Conservation (phyloP, 2,888 invertebrate genomes). For the Argyresthia albistria region DNA sequence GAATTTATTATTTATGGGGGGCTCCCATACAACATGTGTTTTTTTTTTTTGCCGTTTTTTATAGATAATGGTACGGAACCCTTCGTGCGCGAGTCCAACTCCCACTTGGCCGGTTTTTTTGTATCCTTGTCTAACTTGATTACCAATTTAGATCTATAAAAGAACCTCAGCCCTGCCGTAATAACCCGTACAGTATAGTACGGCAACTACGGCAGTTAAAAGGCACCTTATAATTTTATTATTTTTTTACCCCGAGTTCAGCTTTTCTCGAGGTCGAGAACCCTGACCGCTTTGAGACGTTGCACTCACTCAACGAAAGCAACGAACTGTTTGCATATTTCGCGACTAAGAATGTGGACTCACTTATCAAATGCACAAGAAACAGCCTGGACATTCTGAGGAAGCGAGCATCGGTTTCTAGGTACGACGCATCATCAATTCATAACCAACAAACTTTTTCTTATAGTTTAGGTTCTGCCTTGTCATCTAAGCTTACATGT, state of each 20-base stretch:
- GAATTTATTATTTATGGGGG: no score
- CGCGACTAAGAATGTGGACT: constrained; percentile 80
- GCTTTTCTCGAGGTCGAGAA: constrained; percentile 78
- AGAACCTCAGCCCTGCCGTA: no score
- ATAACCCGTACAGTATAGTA: no score
- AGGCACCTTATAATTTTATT: no score
- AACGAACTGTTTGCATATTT: constrained; percentile 87
- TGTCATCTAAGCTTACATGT: neutral
- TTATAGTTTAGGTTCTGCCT: neutral
- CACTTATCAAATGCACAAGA: constrained; percentile 82
- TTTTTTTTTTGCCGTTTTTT: no score
- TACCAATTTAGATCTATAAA: no score
- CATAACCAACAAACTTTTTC: neutral
- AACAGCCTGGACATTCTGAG: constrained; percentile 81
- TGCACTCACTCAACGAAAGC: constrained; percentile 78
- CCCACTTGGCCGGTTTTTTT: no score
- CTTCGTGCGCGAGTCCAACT: no score
- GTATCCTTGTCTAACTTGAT: no score
- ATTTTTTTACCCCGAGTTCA: constrained; percentile 20
- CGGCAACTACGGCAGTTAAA: no score
- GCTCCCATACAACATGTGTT: no score
- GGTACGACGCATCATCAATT: constrained; percentile 26
- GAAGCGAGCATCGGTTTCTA: constrained; percentile 68
- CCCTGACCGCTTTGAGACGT: constrained; percentile 70
- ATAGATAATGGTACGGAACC: no score